phyloP scores from a whole-genome alignment of 2,888 invertebrate species.

The Schizaphis graminum region DNA sequence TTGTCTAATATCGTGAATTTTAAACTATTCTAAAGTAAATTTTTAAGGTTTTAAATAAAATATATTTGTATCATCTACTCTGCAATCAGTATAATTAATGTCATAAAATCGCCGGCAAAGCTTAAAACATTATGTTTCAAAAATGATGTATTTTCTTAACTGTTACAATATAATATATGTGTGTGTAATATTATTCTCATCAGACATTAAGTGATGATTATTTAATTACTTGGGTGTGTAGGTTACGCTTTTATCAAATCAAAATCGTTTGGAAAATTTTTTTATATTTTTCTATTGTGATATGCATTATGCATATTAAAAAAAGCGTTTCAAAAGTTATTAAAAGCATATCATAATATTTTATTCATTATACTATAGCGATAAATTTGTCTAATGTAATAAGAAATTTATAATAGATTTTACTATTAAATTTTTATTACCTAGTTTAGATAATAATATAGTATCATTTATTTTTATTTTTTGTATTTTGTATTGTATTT shows the following conservation, averaged over 20 bases:
- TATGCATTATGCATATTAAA: background rate
- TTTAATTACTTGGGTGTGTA: background rate
- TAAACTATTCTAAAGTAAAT: background rate
- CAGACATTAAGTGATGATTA: background rate
- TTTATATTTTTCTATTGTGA: background rate
- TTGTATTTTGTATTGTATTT: background rate
- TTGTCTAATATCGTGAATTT: background rate
- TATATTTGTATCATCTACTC: background rate
- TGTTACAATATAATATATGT: background rate
- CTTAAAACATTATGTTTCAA: background rate
- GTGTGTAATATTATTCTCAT: background rate
- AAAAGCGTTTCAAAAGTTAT: background rate
- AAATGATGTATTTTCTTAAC: background rate
- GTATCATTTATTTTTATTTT: background rate
- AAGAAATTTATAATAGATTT: background rate
- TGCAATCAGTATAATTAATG: background rate
- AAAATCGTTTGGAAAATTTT: background rate
- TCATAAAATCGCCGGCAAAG: background rate
- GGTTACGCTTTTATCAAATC: background rate
- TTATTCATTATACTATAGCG: background rate
- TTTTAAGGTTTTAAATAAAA: background rate
- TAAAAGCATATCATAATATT: background rate
- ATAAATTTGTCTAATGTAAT: background rate
- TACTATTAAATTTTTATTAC: background rate
- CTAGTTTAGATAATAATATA: background rate